These are phyloP conservation scores for Coracias cyanogaster DNA, from an alignment of 2,797 vertebrate species.

Conservation along the genomic window DNA sequence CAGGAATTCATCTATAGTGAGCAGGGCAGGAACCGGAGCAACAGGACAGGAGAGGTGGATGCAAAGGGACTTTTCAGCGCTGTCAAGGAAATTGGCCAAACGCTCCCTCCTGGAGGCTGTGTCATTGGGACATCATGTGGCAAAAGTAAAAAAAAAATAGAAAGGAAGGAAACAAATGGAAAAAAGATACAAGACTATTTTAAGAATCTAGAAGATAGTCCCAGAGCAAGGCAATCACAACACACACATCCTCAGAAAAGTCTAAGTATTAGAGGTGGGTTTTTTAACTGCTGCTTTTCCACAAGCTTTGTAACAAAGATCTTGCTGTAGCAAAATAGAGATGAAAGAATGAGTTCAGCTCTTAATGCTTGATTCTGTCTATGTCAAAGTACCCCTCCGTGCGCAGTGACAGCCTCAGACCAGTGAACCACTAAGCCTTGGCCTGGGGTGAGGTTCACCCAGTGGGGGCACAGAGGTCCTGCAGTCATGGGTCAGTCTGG, in stretches of 20 bases:
- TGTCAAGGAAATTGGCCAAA: slow-evolving; percentile 40
- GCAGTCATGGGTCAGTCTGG: background rate
- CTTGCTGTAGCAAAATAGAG: background rate
- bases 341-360: background rate
- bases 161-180: background rate
- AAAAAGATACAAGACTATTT: background rate
- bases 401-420: background rate
- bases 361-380: background rate
- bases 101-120: background rate
- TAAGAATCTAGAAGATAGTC: background rate
- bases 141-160: background rate
- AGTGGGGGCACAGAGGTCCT: background rate
- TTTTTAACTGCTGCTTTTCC: background rate
- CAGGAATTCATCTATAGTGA: slow-evolving; percentile 52
- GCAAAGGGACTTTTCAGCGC: slow-evolving; percentile 41
- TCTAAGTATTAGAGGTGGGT: background rate
- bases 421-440: background rate
- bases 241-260: background rate
- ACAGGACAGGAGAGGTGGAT: slow-evolving; percentile 29
- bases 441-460: background rate
- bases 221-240: background rate
- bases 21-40: slow-evolving; percentile 35
- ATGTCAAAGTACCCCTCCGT: background rate
- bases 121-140: slow-evolving; percentile 33
- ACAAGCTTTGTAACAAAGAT: background rate